Conservation (phyloP, 2,113 vertebrate species). For the Syngnathus scovelli region DNA sequence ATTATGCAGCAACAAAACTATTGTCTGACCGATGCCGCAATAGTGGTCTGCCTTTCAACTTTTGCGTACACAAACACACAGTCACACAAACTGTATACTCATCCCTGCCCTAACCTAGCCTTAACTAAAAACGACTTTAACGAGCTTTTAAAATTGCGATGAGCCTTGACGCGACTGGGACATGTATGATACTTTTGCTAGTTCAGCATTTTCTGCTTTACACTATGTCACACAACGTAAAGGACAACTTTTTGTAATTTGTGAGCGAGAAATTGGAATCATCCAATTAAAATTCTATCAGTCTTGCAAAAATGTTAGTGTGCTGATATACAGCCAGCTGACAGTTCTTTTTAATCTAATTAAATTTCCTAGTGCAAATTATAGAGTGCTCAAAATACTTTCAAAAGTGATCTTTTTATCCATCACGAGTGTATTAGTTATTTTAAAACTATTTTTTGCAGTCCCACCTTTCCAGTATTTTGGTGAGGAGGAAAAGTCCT, state of each 20-base stretch:
- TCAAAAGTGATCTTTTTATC: neutral
- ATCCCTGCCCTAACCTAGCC: neutral
- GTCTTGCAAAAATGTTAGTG: slow-evolving; percentile 44
- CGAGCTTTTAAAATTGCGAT: neutral
- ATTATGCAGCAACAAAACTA: slow-evolving; percentile 24
- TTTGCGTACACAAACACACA: slow-evolving; percentile 7
- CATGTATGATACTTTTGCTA: slow-evolving; percentile 18
- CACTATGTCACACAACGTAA: slow-evolving; percentile 26
- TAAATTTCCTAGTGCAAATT: slow-evolving; percentile 24
- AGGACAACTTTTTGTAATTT: slow-evolving; percentile 38
- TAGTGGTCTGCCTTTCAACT: slow-evolving; percentile 31
- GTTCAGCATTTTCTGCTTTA: slow-evolving; percentile 40
- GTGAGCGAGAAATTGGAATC: slow-evolving; percentile 26
- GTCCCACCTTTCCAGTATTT: slow-evolving; percentile 84
- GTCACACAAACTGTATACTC: slow-evolving; percentile 1
- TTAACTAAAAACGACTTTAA: neutral
- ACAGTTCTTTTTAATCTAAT: slow-evolving; percentile 55
- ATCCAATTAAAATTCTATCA: slow-evolving; percentile 57
- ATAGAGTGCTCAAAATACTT: slow-evolving; percentile 21
- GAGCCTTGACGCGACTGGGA: neutral
- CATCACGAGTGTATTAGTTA: neutral
- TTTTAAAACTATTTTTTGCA: neutral
- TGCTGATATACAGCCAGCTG: slow-evolving; percentile 40
- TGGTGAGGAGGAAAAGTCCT: slow-evolving; percentile 82
- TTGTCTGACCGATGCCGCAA: slow-evolving; percentile 46